phyloP scores from a whole-genome alignment of 2,888 invertebrate species.

The Ornithoptera alexandrae region DNA sequence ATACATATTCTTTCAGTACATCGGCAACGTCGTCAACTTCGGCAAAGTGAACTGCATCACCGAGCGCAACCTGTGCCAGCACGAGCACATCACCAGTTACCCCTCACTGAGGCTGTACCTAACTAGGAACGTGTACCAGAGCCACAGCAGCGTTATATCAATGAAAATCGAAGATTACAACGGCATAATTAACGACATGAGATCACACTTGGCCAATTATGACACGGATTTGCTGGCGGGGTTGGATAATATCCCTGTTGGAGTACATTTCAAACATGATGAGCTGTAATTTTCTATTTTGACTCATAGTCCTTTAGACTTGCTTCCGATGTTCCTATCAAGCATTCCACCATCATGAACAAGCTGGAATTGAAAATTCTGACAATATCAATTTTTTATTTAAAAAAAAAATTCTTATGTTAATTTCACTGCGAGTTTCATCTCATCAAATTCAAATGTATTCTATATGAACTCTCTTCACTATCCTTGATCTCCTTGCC shows the following conservation, averaged over 20 bases:
- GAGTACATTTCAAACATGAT: slow-evolving; percentile 52
- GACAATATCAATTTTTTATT: no score
- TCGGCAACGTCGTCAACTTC: slow-evolving; percentile 59
- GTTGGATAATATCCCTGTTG: slow-evolving; percentile 40
- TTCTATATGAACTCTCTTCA: no score
- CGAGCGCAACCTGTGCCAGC: slow-evolving; percentile 64
- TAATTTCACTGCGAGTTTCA: no score
- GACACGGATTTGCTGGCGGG: slow-evolving; percentile 45
- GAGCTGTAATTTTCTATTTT: slow-evolving; percentile 49
- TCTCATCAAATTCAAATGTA: no score
- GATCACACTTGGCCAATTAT: slow-evolving; percentile 50
- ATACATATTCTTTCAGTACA: slow-evolving; percentile 43
- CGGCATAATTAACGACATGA: slow-evolving; percentile 49
- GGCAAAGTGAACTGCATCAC: slow-evolving; percentile 70
- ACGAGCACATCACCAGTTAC: slow-evolving; percentile 64
- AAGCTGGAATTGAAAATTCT: no score
- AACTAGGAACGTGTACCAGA: slow-evolving; percentile 45
- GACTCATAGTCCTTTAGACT: no score
- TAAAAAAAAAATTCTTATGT: no score
- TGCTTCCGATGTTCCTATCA: no score
- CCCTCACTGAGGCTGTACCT: slow-evolving; percentile 65
- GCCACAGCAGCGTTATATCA: slow-evolving; percentile 50
- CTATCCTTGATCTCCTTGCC: no score
- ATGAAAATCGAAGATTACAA: slow-evolving; percentile 51
- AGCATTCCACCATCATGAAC: no score